Percentiles rank a stretch among this genome's conserved stretches.
Conservation (phyloP, 2,113 vertebrate species). For the Mesocricetus auratus region DNA sequence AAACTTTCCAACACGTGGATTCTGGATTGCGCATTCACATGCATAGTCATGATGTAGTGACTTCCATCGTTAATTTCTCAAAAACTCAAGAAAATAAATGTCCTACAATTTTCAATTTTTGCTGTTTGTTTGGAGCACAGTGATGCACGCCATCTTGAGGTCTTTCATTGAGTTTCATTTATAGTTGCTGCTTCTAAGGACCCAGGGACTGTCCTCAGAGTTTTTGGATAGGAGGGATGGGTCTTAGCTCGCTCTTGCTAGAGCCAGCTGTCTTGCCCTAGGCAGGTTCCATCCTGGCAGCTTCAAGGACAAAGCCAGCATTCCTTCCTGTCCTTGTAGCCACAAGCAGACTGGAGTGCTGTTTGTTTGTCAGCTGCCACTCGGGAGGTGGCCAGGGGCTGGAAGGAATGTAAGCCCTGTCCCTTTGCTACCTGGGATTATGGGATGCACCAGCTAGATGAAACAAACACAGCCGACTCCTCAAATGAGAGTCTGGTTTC, state of each 20-base stretch:
- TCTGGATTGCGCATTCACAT: background rate
- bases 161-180: background rate
- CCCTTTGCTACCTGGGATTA: background rate
- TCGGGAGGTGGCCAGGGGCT: background rate
- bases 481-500: background rate
- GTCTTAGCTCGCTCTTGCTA: background rate
- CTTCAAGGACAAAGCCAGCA: background rate
- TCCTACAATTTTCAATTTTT: background rate
- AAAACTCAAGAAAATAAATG: background rate
- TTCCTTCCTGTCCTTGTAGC: background rate
- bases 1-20: background rate
- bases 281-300: accelerated
- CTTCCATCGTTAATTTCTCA: background rate
- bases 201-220: background rate
- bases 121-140: background rate
- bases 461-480: background rate
- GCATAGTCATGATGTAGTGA: too few species aligned
- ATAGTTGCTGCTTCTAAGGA: background rate
- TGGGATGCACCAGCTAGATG: too few species aligned
- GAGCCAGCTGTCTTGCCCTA: background rate
- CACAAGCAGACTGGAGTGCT: background rate
- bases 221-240: background rate
- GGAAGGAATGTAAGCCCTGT: background rate
- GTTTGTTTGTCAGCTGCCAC: background rate
- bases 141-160: background rate